phyloP scores from a whole-genome alignment of 2,888 invertebrate genomes.

The Fissipunctia ypsillon region DNA sequence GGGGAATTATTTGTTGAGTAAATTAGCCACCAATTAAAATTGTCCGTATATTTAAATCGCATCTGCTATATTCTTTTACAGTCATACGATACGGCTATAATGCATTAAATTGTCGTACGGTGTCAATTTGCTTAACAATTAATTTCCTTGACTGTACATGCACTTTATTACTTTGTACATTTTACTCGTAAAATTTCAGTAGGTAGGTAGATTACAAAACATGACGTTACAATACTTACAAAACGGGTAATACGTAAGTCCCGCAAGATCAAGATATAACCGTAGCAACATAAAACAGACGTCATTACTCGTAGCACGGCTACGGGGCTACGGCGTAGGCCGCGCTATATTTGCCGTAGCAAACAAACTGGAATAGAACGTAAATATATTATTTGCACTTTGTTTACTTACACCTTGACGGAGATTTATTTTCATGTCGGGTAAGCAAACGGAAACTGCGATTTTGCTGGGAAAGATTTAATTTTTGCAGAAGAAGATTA shows the following conservation, averaged over 20 bases:
- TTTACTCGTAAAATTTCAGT: neutral
- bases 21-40: neutral
- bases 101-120: neutral
- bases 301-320: conserved; percentile 57
- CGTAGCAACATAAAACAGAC: conserved; percentile 14
- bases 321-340: conserved; percentile 61
- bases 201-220: neutral
- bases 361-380: conserved; percentile 45
- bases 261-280: conserved; percentile 22
- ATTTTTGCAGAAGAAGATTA: conserved; percentile 41
- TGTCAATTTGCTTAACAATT: neutral
- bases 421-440: conserved; percentile 42
- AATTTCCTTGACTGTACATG: neutral
- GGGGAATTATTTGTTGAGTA: neutral
- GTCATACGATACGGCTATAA: neutral
- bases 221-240: neutral
- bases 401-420: conserved; percentile 48
- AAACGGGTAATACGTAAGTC: conserved; percentile 9
- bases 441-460: conserved; percentile 20
- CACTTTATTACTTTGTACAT: neutral
- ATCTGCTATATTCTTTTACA: neutral
- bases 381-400: conserved; percentile 63
- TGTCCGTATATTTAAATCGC: neutral
- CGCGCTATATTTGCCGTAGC: conserved; percentile 41
- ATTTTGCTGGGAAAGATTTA: conserved; percentile 22